These are phyloP conservation scores for Alviniconcha marisindica DNA, from an alignment of 1,140 invertebrate species.

Conservation along the genomic window DNA sequence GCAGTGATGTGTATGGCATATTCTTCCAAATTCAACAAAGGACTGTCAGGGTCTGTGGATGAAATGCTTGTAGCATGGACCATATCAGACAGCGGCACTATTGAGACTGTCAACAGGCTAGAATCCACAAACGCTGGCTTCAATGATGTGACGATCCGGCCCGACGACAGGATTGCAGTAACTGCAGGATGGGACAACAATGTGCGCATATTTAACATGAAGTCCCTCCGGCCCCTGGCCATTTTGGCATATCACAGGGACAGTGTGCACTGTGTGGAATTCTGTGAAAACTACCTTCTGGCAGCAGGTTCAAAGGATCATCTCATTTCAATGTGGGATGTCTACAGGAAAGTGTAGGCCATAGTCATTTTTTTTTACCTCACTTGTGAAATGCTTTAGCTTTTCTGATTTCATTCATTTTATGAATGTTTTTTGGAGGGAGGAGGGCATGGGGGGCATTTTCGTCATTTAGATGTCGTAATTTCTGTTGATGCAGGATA, in stretches of 20 bases:
- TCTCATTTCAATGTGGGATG: slow-evolving; percentile 65
- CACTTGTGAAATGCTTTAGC: too few species aligned
- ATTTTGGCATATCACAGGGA: slow-evolving; percentile 80
- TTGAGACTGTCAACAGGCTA: slow-evolving; percentile 33
- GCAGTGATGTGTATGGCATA: slow-evolving; percentile 61
- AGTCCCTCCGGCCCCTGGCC: slow-evolving; percentile 84
- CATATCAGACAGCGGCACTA: slow-evolving; percentile 35
- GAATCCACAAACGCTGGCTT: slow-evolving; percentile 61
- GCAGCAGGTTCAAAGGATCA: slow-evolving; percentile 67
- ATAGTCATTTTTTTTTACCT: too few species aligned
- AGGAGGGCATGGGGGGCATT: too few species aligned
- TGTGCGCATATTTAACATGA: slow-evolving; percentile 87
- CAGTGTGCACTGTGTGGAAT: slow-evolving; percentile 61
- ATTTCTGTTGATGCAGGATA: too few species aligned
- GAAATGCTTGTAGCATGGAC: slow-evolving; percentile 49
- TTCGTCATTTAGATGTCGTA: too few species aligned
- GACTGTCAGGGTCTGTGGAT: slow-evolving; percentile 60
- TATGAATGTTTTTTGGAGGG: neutral
- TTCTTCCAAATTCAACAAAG: slow-evolving; percentile 52
- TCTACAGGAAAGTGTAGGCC: slow-evolving; percentile 50
- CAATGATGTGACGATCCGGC: slow-evolving; percentile 80
- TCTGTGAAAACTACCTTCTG: slow-evolving; percentile 57
- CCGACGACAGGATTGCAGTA: slow-evolving; percentile 86
- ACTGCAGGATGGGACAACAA: slow-evolving; percentile 87
- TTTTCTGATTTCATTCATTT: too few species aligned